Evolutionary conservation across 2,113 vertebrate species (phyloP).

Genomic region (Eptesicus fuscus): DNA sequence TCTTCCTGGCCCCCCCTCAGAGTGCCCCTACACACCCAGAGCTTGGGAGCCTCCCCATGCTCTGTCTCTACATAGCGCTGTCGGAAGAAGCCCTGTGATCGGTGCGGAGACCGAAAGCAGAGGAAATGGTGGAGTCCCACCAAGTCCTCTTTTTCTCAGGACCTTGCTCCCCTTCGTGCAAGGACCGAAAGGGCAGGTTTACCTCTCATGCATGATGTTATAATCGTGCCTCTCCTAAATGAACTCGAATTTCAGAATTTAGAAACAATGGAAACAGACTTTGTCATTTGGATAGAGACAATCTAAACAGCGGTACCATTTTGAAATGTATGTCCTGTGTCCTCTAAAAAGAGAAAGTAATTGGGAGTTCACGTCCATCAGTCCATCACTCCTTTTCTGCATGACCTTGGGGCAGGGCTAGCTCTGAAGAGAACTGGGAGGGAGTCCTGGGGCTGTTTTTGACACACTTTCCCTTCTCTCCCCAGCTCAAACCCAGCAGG

Average conservation of each 20-base stretch:
- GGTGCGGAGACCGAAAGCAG: fast-evolving
- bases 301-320: background rate
- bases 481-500: background rate
- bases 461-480: background rate
- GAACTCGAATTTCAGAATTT: conserved; percentile 8
- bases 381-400: background rate
- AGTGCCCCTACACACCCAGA: conserved; percentile 84
- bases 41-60: conserved; percentile 87
- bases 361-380: background rate
- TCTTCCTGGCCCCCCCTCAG: conserved; percentile 76
- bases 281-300: background rate
- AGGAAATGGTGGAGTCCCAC: background rate
- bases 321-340: background rate
- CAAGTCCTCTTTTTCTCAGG: fast-evolving
- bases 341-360: background rate
- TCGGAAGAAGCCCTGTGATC: background rate
- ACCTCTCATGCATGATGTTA: background rate
- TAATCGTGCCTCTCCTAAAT: background rate
- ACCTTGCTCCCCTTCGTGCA: background rate
- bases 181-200: background rate
- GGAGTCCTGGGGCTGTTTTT: background rate
- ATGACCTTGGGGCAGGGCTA: background rate
- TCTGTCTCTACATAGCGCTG: conserved; percentile 83
- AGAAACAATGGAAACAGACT: background rate
- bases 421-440: background rate